phyloP scores from a whole-genome alignment of 1,140 invertebrate genomes.

The Diorhabda elongata region DNA sequence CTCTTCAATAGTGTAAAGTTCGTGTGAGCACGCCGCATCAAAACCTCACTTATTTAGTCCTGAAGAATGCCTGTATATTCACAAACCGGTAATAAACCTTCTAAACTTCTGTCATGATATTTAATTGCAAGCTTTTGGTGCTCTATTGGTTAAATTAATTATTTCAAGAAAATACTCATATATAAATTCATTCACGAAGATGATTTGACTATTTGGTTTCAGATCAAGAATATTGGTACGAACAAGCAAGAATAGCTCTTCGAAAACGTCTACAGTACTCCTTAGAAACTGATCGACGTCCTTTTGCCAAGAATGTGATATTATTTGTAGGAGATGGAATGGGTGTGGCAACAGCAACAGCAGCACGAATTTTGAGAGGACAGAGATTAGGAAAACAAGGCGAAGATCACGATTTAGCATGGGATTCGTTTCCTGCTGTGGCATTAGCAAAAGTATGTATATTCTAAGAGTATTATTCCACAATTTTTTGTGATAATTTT shows the following conservation, averaged over 20 bases:
- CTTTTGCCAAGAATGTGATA: slow-evolving; percentile 55
- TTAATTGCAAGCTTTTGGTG: too few relatives aligned
- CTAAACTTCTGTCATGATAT: too few relatives aligned
- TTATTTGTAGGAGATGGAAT: slow-evolving; percentile 71
- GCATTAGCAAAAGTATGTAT: slow-evolving; percentile 60
- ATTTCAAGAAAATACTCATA: too few relatives aligned
- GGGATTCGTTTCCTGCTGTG: slow-evolving; percentile 65
- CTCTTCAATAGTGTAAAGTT: too few relatives aligned
- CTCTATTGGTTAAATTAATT: too few relatives aligned
- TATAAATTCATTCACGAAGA: too few relatives aligned
- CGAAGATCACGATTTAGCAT: slow-evolving; percentile 60
- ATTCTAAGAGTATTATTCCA: background rate
- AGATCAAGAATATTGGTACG: slow-evolving; percentile 52
- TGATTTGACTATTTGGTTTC: slow-evolving; percentile 28
- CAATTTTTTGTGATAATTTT: too few relatives aligned
- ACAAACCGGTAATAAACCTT: too few relatives aligned
- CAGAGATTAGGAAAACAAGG: slow-evolving; percentile 49
- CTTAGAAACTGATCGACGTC: slow-evolving; percentile 48
- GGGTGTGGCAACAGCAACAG: slow-evolving; percentile 67
- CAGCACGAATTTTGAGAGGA: slow-evolving; percentile 58
- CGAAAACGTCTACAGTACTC: slow-evolving; percentile 57
- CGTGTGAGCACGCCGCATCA: too few relatives aligned
- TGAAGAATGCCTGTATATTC: too few relatives aligned
- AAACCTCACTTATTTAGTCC: too few relatives aligned
- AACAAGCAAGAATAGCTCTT: slow-evolving; percentile 61